Evolutionary conservation across 2,113 vertebrate species (phyloP).

Genomic region (Anolis carolinensis): DNA sequence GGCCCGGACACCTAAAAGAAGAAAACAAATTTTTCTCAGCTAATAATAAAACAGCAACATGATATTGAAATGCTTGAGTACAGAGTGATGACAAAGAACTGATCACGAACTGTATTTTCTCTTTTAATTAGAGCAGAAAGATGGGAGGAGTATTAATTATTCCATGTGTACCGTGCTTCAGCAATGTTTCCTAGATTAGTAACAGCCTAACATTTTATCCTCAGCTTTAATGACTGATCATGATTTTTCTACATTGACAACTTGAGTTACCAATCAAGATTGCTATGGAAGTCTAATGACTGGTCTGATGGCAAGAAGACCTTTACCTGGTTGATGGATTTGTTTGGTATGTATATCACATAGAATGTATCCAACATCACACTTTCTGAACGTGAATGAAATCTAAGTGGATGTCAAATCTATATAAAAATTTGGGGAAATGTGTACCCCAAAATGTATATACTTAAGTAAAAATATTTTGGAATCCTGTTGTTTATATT

Average conservation of each 20-base stretch:
- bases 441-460: not conserved
- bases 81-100: not conserved
- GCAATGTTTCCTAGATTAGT: not conserved
- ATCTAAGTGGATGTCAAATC: not conserved
- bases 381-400: not conserved
- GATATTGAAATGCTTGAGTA: not conserved
- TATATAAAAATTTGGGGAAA: not conserved
- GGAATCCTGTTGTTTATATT: too few relatives aligned
- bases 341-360: not conserved
- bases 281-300: not conserved
- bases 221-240: not conserved
- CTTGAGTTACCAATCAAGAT: not conserved
- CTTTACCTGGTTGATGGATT: not conserved
- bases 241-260: not conserved
- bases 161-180: not conserved
- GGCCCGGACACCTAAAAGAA: slow-evolving; percentile 87
- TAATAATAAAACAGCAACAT: not conserved
- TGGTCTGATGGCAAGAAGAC: not conserved
- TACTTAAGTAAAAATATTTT: too few relatives aligned
- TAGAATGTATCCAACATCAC: not conserved
- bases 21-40: slow-evolving; percentile 19
- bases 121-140: not conserved
- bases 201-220: not conserved
- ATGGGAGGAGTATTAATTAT: not conserved
- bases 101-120: not conserved